These are phyloP conservation scores for Piezodorus guildinii DNA, from an alignment of 1,140 invertebrate species.

Conservation along the genomic window DNA sequence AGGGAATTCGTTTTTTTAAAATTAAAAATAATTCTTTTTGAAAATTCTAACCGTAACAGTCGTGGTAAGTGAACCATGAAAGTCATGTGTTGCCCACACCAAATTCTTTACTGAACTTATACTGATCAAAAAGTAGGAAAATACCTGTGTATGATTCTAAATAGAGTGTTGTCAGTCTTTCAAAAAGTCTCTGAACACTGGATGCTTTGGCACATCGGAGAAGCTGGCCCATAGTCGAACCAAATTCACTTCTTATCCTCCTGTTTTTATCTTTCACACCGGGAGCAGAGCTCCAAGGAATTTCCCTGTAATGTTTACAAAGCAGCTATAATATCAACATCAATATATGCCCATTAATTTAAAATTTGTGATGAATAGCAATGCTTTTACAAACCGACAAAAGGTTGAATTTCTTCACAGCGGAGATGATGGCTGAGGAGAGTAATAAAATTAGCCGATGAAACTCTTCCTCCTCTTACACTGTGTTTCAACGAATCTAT, in stretches of 20 bases:
- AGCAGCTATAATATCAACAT: conserved; percentile 6
- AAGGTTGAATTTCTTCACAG: conserved; percentile 44
- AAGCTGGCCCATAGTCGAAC: conserved; percentile 72
- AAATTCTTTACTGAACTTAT: too few species aligned
- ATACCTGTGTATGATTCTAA: conserved; percentile 46
- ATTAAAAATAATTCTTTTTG: too few species aligned
- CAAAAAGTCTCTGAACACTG: conserved; percentile 74
- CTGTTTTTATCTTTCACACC: conserved; percentile 74
- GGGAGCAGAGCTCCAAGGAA: conserved; percentile 62
- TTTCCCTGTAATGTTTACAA: conserved; percentile 48
- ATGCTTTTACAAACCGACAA: conserved; percentile 39
- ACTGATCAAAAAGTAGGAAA: too few species aligned
- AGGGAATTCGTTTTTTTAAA: too few species aligned
- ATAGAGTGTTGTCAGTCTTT: conserved; percentile 67
- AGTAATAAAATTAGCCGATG: conserved; percentile 71
- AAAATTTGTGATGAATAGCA: too few species aligned
- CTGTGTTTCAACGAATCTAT: conserved; percentile 70
- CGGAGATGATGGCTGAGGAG: conserved; percentile 51
- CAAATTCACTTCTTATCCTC: conserved; percentile 70
- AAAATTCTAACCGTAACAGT: too few species aligned
- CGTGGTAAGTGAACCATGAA: too few species aligned
- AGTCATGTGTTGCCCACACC: too few species aligned
- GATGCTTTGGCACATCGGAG: conserved; percentile 74
- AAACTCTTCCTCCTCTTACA: conserved; percentile 70
- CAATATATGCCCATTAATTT: neutral